Evolutionary conservation across 2,797 vertebrate species (phyloP), one percentile per base, ranked within the genome.

Genomic region (Gastrophryne carolinensis): DNA sequence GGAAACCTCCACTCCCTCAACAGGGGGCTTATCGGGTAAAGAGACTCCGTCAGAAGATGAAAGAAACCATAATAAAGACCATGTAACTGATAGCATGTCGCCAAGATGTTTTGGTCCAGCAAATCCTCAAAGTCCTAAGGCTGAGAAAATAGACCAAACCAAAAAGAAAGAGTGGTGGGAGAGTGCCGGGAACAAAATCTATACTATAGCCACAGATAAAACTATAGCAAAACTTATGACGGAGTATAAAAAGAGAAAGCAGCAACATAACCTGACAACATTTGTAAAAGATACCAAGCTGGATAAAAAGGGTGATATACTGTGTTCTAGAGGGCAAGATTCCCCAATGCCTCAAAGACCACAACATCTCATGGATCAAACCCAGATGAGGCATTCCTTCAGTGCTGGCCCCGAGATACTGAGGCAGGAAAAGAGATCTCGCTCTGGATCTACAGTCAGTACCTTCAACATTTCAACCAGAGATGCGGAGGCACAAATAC

Each of bases 91-190:
- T 27, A 77, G 79, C 7, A 17, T 83, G 71, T 79, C 82, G 49
- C 80, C 87, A 26, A 81, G 87, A 73, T 80, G 53, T 3, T 85
- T 87, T 73, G 84, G 87, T 1, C 80, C 86, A 62, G 30, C 73
- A 15, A 79, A 86, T 44, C 87, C 92, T 2, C 90, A 89, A 2
- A 88, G 90, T 72, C 90, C 91, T 73, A 90, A 85, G 82, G 52
- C 80, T 83, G 91, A 94, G 50, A 90, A 81, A 82, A 92, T 83
- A 75, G 91, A 92, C 8, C 83, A 85, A 0, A 80, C 88, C 4
- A 85, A 89, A 61, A 96, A 91, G 80, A 98, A 95, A 77, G 97
- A 99, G 71, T 99, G 98, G 98, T 99, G 98, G 98, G 98, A 98
- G 79, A 95, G 82, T 0, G 96, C 97, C 0, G 92, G 97, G 0